These are phyloP conservation scores for Drosophila maculinotata DNA, from an alignment of 2,888 invertebrate species.

Conservation along the genomic window DNA sequence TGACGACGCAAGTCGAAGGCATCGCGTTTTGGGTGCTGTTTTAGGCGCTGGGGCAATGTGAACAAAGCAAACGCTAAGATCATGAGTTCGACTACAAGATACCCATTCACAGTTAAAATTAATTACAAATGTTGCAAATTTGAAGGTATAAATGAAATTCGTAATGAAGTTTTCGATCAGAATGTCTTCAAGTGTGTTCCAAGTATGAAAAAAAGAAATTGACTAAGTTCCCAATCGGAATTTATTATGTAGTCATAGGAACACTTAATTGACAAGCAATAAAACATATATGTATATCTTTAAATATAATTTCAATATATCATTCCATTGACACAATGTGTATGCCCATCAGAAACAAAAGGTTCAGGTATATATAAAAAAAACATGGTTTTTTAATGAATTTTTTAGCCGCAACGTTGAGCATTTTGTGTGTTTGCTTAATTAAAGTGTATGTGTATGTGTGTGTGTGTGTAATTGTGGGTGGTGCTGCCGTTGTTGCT, in stretches of 20 bases:
- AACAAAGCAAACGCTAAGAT: background rate
- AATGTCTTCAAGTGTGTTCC: too few relatives aligned
- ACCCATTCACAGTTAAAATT: background rate
- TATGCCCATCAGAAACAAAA: background rate
- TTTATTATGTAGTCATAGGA: too few relatives aligned
- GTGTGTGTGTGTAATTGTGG: conserved; percentile 8
- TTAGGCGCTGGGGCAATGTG: conserved; percentile 26
- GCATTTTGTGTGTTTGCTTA: conserved; percentile 69
- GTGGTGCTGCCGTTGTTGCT: conserved; percentile 7
- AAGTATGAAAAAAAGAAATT: background rate
- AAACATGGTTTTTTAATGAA: conserved; percentile 64
- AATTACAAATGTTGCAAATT: background rate
- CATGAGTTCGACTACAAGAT: conserved; percentile 16
- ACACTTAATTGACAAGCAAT: too few relatives aligned
- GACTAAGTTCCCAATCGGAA: too few relatives aligned
- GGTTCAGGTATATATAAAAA: conserved; percentile 4
- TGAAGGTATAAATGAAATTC: too few relatives aligned
- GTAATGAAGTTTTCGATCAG: too few relatives aligned
- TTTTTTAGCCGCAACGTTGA: conserved; percentile 72
- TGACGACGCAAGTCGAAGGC: conserved; percentile 10
- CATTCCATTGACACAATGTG: background rate
- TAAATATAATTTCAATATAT: background rate
- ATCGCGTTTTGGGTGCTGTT: conserved; percentile 37
- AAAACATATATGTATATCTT: too few relatives aligned
- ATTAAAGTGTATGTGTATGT: conserved; percentile 62